These are phyloP conservation scores for Triops cancriformis DNA, from an alignment of 1,140 invertebrate species.

Conservation along the genomic window DNA sequence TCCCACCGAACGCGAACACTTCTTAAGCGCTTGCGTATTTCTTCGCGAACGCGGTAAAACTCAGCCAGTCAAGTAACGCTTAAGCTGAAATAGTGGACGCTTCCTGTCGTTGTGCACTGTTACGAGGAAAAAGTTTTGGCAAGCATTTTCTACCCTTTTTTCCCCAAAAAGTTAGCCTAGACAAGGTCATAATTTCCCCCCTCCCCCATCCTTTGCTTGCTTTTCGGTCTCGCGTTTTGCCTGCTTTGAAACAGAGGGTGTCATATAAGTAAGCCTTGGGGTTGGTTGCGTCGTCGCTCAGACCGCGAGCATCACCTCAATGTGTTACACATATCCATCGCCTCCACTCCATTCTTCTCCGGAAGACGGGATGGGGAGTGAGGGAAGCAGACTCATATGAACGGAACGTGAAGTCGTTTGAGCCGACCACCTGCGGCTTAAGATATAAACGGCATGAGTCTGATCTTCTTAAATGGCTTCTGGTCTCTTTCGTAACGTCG, in stretches of 20 bases:
- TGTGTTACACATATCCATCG: not conserved
- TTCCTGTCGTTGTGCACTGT: no score
- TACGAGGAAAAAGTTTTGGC: no score
- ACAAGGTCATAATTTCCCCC: not conserved
- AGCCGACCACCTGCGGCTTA: conserved; percentile 3
- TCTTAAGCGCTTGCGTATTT: no score
- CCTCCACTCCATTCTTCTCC: not conserved
- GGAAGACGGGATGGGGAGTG: not conserved
- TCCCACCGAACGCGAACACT: no score
- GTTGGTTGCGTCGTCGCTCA: not conserved
- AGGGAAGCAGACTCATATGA: not conserved
- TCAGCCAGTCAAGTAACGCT: no score
- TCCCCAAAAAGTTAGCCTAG: not conserved
- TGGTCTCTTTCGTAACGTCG: conserved; percentile 12
- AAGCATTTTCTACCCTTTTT: no score
- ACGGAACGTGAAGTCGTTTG: conserved; percentile 9
- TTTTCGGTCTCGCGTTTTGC: not conserved
- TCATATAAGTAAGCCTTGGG: conserved; percentile 6
- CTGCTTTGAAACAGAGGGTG: not conserved
- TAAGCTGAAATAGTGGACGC: no score
- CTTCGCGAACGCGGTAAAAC: no score
- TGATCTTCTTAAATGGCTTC: conserved; percentile 14
- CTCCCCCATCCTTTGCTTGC: not conserved
- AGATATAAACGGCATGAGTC: conserved; percentile 4
- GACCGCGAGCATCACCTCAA: not conserved